Percentiles rank a stretch among this genome's conserved stretches.
These are phyloP conservation scores for Gerosis bhagava DNA, from an alignment of 2,888 invertebrate species.

Conservation along the genomic window DNA sequence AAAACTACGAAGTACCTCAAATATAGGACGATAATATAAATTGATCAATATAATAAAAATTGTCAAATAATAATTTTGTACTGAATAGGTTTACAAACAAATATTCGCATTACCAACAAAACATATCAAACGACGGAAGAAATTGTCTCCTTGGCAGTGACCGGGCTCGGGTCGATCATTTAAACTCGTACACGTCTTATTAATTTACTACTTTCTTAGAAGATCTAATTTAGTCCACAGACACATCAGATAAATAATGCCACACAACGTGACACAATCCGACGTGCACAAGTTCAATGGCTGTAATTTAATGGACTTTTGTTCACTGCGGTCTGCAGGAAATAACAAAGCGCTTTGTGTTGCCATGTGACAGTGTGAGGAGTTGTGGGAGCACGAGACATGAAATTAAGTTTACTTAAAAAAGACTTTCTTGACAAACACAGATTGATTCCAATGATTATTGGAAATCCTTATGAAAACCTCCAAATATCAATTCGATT, in stretches of 20 bases:
- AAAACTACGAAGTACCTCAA: too few species aligned
- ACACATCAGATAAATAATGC: constrained; percentile 12
- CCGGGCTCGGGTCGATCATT: constrained; percentile 28
- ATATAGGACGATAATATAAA: too few species aligned
- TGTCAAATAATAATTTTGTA: too few species aligned
- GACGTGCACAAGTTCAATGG: constrained; percentile 13
- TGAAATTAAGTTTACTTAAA: background rate
- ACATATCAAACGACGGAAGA: constrained; percentile 26
- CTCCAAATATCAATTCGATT: too few species aligned
- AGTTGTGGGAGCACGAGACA: background rate
- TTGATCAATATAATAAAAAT: too few species aligned
- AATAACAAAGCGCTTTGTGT: constrained; percentile 21
- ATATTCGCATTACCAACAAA: too few species aligned
- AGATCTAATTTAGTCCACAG: constrained; percentile 26
- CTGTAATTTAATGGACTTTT: constrained; percentile 17
- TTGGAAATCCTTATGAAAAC: too few species aligned
- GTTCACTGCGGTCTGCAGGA: constrained; percentile 7
- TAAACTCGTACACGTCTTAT: constrained; percentile 31
- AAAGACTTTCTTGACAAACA: constrained; percentile 11
- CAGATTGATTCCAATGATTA: too few species aligned
- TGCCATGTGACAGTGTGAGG: constrained; percentile 8
- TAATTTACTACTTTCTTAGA: constrained; percentile 24
- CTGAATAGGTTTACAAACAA: too few species aligned
- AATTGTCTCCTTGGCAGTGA: constrained; percentile 38
- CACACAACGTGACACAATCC: background rate